phyloP scores from a whole-genome alignment of 2,888 invertebrate species.

The Pyrgus malvae region DNA sequence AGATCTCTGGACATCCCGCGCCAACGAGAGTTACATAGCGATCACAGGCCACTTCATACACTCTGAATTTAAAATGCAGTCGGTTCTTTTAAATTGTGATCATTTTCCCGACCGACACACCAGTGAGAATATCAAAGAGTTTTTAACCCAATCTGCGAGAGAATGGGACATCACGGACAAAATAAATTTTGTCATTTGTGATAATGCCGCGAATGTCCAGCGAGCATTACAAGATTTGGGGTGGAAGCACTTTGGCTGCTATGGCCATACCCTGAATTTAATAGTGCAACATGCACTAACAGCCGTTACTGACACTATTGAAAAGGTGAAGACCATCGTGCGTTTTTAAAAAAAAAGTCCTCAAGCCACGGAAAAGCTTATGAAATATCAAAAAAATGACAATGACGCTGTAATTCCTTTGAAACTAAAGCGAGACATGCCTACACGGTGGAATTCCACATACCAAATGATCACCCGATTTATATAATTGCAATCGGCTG shows the following conservation, averaged over 20 bases:
- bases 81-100: neutral
- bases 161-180: slow-evolving; percentile 14
- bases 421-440: slow-evolving; percentile 37
- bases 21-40: neutral
- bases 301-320: neutral
- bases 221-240: neutral
- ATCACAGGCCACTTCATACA: neutral
- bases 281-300: slow-evolving; percentile 35
- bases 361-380: too few relatives aligned
- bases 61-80: neutral
- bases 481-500: slow-evolving; percentile 12
- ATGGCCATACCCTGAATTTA: slow-evolving; percentile 28
- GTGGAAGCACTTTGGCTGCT: slow-evolving; percentile 38
- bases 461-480: neutral
- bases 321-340: slow-evolving; percentile 29
- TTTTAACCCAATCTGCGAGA: neutral
- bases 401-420: too few relatives aligned
- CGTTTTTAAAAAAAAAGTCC: slow-evolving; percentile 32
- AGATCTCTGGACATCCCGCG: neutral
- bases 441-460: slow-evolving; percentile 40
- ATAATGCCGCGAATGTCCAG: neutral
- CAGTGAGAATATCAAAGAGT: too few relatives aligned
- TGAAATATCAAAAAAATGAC: too few relatives aligned
- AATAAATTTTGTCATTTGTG: neutral
- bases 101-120: neutral